Evolutionary conservation across 2,888 invertebrate species (phyloP), one percentile per base, ranked within the genome.

Genomic region (Zygaena filipendulae): DNA sequence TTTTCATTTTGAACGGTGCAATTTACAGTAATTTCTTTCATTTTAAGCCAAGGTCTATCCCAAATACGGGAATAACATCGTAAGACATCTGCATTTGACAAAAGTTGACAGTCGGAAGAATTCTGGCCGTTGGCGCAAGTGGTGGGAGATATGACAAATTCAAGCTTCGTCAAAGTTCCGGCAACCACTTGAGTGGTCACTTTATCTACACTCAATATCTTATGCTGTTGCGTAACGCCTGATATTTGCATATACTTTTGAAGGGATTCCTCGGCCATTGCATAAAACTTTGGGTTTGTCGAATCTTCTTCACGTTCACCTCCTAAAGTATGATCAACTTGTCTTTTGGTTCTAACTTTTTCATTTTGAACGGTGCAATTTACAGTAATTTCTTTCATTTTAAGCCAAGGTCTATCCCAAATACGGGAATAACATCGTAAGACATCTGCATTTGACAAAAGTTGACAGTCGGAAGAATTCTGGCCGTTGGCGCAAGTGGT

Each of bases 341-440:
- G 12, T 32, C 29, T 3, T 8, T 9, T 24, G n/a, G 13, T 21
- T 19, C 35, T 32, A 13, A 11, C 11, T 16, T 32, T 19, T 7
- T 33, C 7, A 3, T 20, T 23, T 11, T 29, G 20, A 11, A 33
- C 26, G 6, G 39, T 21, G 22, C 54, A 55, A 2, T 25, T 26
- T 1, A 50, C 49, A 3, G 35, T 26, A n/a, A 52, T 43, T 24
- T 81, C 55, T 38, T 61, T 59, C 1, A 59, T 62, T 0, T 51
- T 37, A 9, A 82, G 20, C 87, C 87, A 87, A 1, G 77, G 61
- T 27, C 66, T 70, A 11, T 84, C 79, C 85, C 84, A 87, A 19
- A 86, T 64, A 14, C 56, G 40, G 12, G 84, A 62, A 14, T 59
- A 34, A 38, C 84, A 85, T 10, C 27, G 33, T 3, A 45, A 36